phyloP scores from a whole-genome alignment of 2,888 invertebrate species.

The Sinhomidia bicolor region DNA sequence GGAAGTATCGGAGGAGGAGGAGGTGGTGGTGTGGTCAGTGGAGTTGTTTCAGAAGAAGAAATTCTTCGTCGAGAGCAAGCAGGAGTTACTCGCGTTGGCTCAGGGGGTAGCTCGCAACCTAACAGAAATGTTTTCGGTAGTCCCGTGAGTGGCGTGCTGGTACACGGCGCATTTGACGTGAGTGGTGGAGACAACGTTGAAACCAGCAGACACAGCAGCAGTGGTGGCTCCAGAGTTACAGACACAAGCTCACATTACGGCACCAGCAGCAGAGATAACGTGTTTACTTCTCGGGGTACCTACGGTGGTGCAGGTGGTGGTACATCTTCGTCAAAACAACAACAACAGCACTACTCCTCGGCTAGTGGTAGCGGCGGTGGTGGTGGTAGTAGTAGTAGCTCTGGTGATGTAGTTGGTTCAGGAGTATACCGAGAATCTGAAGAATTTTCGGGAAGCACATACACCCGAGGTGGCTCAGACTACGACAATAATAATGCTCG shows the following conservation, averaged over 20 bases:
- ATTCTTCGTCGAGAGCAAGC: slow-evolving; percentile 55
- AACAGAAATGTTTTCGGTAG: slow-evolving; percentile 16
- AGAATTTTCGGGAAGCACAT: neutral
- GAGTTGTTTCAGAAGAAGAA: slow-evolving; percentile 73
- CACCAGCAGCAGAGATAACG: slow-evolving; percentile 7
- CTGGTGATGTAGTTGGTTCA: slow-evolving; percentile 19
- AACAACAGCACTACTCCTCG: neutral
- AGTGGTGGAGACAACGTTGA: neutral
- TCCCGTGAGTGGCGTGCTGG: slow-evolving; percentile 1
- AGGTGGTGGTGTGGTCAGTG: slow-evolving; percentile 41
- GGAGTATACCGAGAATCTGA: slow-evolving; percentile 19
- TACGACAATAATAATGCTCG: slow-evolving; percentile 8
- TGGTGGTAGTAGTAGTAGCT: neutral
- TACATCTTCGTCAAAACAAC: neutral
- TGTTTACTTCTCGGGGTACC: neutral
- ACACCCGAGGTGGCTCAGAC: slow-evolving; percentile 23
- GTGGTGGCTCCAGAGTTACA: neutral
- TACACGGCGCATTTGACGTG: slow-evolving; percentile 9
- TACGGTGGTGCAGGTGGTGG: neutral
- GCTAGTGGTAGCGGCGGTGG: neutral
- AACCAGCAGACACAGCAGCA: neutral
- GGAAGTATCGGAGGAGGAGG: slow-evolving; percentile 47
- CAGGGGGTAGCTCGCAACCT: neutral
- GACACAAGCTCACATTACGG: neutral
- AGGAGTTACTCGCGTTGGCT: slow-evolving; percentile 25